These are phyloP conservation scores for Drosophila nebulosa DNA, from an alignment of 1,140 invertebrate genomes.

Conservation along the genomic window DNA sequence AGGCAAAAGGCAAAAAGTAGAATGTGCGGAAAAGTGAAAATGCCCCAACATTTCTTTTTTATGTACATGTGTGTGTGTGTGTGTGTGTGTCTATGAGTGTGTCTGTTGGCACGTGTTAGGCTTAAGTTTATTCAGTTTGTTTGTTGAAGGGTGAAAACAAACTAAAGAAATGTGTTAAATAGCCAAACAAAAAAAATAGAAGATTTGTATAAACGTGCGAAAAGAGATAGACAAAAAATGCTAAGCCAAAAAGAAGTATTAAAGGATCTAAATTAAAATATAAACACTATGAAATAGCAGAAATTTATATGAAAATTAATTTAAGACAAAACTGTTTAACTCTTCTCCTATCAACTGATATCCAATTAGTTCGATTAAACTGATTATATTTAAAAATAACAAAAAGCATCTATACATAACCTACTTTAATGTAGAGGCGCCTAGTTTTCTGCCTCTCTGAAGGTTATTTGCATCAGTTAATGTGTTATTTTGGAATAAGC, in stretches of 20 bases:
- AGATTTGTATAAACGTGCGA: not conserved
- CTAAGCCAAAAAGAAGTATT: not conserved
- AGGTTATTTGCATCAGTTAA: too few relatives aligned
- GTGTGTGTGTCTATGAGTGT: not conserved
- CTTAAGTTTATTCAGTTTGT: conserved; percentile 22
- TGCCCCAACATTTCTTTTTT: conserved; percentile 32
- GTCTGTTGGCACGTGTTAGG: conserved; percentile 37
- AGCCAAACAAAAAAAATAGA: conserved; percentile 5
- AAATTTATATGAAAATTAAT: not conserved
- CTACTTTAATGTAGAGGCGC: too few relatives aligned
- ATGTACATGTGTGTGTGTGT: not conserved
- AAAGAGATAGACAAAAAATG: not conserved
- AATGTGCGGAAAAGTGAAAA: conserved; percentile 35
- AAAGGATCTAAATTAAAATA: not conserved
- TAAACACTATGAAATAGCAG: too few relatives aligned
- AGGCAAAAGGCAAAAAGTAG: conserved; percentile 16
- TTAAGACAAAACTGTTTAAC: not conserved
- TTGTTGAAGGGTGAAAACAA: conserved; percentile 23
- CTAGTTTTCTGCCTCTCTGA: too few relatives aligned
- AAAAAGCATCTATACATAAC: too few relatives aligned
- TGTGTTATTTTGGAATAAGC: too few relatives aligned
- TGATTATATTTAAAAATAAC: too few relatives aligned
- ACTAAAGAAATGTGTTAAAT: conserved; percentile 26
- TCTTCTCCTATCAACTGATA: too few relatives aligned
- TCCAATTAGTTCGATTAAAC: too few relatives aligned